Evolutionary conservation across 1,140 invertebrate species (phyloP).

Genomic region (Polypedilum pembai): DNA sequence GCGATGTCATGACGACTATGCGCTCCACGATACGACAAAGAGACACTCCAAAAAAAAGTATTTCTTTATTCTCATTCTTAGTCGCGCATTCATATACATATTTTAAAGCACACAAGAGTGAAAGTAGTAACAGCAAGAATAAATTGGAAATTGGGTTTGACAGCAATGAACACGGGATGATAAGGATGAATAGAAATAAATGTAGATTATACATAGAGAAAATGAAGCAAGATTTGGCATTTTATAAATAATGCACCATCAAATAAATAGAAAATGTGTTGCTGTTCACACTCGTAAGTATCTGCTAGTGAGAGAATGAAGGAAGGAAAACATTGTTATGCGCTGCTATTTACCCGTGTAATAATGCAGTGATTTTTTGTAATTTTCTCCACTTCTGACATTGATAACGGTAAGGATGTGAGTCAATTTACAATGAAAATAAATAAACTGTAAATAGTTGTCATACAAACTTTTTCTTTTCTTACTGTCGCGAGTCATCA

Average conservation of each 20-base stretch:
- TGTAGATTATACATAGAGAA: background rate
- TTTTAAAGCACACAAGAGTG: background rate
- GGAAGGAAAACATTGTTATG: background rate
- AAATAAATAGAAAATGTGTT: slow-evolving; percentile 22
- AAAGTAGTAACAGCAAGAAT: background rate
- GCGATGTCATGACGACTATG: background rate
- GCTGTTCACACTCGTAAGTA: background rate
- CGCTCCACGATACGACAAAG: no score
- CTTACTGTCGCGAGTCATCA: background rate
- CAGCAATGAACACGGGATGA: slow-evolving; percentile 7
- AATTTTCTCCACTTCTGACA: background rate
- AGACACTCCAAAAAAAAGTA: no score
- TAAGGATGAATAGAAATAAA: background rate
- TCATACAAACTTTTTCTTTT: background rate
- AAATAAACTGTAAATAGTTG: background rate
- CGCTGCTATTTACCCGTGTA: background rate
- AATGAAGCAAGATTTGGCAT: slow-evolving; percentile 23
- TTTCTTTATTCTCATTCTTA: no score
- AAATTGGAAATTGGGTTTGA: slow-evolving; percentile 11
- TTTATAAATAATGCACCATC: slow-evolving; percentile 24
- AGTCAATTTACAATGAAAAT: background rate
- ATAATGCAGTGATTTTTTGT: slow-evolving; percentile 11
- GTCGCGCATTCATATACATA: background rate
- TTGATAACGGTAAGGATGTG: background rate
- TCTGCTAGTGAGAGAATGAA: background rate